These are phyloP conservation scores for Manacus vitellinus DNA, from an alignment of 2,113 vertebrate species.

Conservation along the genomic window DNA sequence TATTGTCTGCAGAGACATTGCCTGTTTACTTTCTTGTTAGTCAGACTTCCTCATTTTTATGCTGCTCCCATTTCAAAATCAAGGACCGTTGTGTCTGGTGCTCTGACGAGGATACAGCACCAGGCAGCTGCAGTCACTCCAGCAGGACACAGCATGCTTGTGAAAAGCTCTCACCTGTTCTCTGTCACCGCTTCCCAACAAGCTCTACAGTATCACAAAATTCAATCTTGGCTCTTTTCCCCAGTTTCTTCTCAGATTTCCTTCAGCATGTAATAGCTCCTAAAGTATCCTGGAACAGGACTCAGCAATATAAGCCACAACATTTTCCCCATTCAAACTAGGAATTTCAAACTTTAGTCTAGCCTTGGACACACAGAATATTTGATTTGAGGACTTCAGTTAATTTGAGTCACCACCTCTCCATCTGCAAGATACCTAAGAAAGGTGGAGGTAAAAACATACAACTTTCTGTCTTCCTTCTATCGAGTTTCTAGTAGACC, in stretches of 20 bases:
- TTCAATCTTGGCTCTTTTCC: background rate
- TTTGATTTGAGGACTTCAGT: background rate
- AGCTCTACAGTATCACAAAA: background rate
- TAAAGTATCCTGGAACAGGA: background rate
- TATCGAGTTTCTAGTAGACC: background rate
- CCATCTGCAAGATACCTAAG: background rate
- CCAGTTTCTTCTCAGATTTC: background rate
- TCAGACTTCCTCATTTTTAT: background rate
- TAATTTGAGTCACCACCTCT: background rate
- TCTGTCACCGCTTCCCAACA: background rate
- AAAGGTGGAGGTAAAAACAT: background rate
- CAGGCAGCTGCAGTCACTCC: background rate
- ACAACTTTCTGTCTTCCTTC: background rate
- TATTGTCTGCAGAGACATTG: background rate
- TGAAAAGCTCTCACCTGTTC: accelerated
- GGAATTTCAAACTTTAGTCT: background rate
- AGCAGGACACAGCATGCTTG: background rate
- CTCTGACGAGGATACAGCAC: accelerated
- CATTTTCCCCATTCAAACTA: background rate
- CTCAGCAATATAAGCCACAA: background rate
- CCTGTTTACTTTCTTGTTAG: background rate
- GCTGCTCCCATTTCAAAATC: background rate
- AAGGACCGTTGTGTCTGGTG: accelerated
- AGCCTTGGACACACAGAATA: background rate
- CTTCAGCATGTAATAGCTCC: background rate